phyloP scores from a whole-genome alignment of 2,888 invertebrate species.

The Dicycla oo region DNA sequence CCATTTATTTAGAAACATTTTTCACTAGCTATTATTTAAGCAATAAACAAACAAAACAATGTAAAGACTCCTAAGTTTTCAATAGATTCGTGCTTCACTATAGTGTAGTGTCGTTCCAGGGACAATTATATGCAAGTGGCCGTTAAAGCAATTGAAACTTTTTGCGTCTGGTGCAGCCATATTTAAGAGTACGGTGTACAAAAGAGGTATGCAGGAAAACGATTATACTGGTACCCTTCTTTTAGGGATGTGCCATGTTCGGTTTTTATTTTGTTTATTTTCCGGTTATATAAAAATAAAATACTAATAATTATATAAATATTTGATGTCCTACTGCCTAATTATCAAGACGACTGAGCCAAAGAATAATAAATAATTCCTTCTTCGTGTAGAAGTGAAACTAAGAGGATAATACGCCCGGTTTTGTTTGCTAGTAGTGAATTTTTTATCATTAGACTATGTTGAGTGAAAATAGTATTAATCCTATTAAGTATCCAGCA shows the following conservation, averaged over 20 bases:
- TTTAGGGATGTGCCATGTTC: constrained; percentile 54
- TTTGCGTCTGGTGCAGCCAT: constrained; percentile 77
- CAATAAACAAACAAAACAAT: too few relatives aligned
- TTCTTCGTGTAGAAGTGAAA: neutral
- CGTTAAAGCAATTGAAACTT: constrained; percentile 80
- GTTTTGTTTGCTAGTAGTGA: neutral
- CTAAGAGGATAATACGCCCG: neutral
- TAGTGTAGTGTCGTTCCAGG: constrained; percentile 63
- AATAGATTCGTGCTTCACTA: constrained; percentile 52
- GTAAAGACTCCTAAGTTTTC: constrained; percentile 17
- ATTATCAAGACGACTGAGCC: neutral
- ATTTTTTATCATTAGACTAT: neutral
- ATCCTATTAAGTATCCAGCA: neutral
- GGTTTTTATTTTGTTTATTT: constrained; percentile 6
- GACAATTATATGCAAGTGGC: constrained; percentile 76
- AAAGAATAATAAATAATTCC: neutral
- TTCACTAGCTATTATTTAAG: too few relatives aligned
- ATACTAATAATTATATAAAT: too few relatives aligned
- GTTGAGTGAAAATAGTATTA: neutral
- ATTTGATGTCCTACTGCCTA: neutral
- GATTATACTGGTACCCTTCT: constrained; percentile 74
- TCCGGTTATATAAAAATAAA: too few relatives aligned
- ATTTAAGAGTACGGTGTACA: constrained; percentile 73
- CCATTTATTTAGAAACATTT: too few relatives aligned
- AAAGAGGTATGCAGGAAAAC: constrained; percentile 79